These are phyloP conservation scores for Perca schrenkii DNA, from an alignment of 2,113 vertebrate species.

Conservation along the genomic window DNA sequence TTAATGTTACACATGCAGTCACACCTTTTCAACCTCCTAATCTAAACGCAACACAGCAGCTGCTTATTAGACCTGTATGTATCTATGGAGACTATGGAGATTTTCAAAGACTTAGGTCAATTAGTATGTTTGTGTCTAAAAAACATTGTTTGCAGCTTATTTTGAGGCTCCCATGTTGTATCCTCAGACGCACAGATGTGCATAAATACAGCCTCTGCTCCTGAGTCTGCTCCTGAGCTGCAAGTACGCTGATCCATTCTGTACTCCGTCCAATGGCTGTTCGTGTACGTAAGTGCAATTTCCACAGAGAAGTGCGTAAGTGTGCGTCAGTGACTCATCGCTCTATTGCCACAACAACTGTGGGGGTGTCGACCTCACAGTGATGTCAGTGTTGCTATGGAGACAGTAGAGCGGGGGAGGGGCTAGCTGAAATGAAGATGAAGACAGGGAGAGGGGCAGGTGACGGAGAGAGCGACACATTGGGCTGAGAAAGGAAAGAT, in stretches of 20 bases:
- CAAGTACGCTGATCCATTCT: conserved; percentile 30
- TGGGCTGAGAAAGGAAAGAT: conserved; percentile 48
- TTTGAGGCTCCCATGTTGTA: neutral
- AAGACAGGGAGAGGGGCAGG: conserved; percentile 65
- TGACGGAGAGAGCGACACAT: conserved; percentile 57
- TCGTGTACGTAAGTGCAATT: conserved; percentile 67
- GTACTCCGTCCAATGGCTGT: conserved; percentile 61
- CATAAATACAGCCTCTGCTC: neutral
- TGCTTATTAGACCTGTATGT: neutral
- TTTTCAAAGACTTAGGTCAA: neutral
- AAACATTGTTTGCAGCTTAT: conserved; percentile 12
- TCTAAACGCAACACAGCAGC: neutral
- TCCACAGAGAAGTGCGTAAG: conserved; percentile 79
- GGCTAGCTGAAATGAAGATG: conserved; percentile 67
- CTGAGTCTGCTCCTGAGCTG: conserved; percentile 16
- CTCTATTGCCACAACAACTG: conserved; percentile 80
- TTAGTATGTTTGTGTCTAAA: neutral
- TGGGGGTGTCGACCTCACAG: conserved; percentile 82
- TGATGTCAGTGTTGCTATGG: conserved; percentile 88
- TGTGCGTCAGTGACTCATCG: conserved; percentile 85
- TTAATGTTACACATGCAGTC: neutral
- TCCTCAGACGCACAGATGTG: conserved; percentile 15
- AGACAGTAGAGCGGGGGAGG: conserved; percentile 74
- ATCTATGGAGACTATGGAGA: neutral
- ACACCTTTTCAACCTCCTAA: neutral